phyloP scores from a whole-genome alignment of 1,140 invertebrate genomes.

The Formica exsecta region DNA sequence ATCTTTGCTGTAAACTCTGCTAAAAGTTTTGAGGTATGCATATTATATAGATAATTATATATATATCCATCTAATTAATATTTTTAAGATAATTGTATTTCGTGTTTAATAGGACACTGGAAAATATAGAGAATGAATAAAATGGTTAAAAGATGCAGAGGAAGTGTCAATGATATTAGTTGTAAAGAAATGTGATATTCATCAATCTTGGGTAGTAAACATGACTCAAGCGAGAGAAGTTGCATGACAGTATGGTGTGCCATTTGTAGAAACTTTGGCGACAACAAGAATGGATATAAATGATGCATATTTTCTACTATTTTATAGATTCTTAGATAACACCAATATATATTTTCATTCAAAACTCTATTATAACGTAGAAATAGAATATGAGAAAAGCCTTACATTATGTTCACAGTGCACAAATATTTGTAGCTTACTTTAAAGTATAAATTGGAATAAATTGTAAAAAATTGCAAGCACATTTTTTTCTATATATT shows the following conservation, averaged over 20 bases:
- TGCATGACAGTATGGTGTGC: conserved; percentile 98
- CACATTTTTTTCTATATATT: conserved; percentile 79
- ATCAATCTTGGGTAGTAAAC: conserved; percentile 94
- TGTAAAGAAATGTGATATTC: conserved; percentile 99
- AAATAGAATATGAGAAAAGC: conserved; percentile 79
- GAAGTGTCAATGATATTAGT: conserved; percentile 99
- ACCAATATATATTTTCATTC: conserved; percentile 68
- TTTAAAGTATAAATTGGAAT: conserved; percentile 68
- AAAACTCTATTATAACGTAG: conserved; percentile 65
- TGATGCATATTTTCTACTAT: conserved; percentile 96
- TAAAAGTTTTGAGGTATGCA: conserved; percentile 93
- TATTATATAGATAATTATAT: background rate
- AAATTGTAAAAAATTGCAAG: conserved; percentile 77
- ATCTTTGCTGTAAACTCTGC: conserved; percentile 99
- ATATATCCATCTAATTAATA: background rate
- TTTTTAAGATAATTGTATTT: background rate
- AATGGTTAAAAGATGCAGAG: conserved; percentile 99
- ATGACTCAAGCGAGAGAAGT: conserved; percentile 95
- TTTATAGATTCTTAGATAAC: conserved; percentile 78
- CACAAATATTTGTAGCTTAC: conserved; percentile 82
- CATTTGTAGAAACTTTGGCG: conserved; percentile 99
- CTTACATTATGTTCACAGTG: conserved; percentile 80
- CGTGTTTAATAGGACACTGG: conserved; percentile 89
- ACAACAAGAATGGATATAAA: conserved; percentile 99
- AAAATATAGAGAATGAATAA: conserved; percentile 99